phyloP scores from a whole-genome alignment of 2,113 vertebrate species.

The Porphyrio hochstetteri region DNA sequence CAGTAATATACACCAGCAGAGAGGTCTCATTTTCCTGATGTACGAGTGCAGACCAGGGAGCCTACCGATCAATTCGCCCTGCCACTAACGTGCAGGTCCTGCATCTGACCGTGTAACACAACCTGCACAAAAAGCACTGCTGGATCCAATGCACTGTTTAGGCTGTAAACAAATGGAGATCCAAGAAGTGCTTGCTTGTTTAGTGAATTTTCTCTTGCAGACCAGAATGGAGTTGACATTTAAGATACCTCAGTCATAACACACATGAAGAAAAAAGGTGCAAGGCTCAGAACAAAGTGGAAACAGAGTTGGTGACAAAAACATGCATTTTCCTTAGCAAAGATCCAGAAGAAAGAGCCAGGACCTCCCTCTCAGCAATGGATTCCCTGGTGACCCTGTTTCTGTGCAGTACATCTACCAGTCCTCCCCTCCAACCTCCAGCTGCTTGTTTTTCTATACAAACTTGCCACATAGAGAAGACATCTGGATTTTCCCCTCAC shows the following conservation, averaged over 20 bases:
- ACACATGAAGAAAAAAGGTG: neutral
- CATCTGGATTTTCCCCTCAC: neutral
- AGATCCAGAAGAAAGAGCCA: neutral
- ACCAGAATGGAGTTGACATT: neutral
- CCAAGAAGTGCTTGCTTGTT: neutral
- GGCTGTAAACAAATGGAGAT: neutral
- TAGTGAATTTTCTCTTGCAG: neutral
- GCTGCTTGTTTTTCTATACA: neutral
- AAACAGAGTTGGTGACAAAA: neutral
- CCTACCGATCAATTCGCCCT: neutral
- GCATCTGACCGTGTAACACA: neutral
- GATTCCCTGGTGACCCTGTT: neutral
- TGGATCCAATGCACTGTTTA: neutral
- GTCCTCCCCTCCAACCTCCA: neutral
- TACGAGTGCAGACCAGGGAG: neutral
- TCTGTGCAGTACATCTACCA: neutral
- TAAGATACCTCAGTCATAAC: neutral
- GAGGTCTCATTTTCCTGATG: neutral
- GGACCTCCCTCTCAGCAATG: neutral
- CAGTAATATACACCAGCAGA: neutral
- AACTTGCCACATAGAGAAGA: neutral
- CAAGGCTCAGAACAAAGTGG: neutral
- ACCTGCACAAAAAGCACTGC: neutral
- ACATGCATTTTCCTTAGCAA: fast-evolving
- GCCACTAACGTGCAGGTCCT: neutral